Evolutionary conservation across 2,888 invertebrate species (phyloP), one percentile per base, ranked within the genome.

Genomic region (Sphaerophoria rueppellii): DNA sequence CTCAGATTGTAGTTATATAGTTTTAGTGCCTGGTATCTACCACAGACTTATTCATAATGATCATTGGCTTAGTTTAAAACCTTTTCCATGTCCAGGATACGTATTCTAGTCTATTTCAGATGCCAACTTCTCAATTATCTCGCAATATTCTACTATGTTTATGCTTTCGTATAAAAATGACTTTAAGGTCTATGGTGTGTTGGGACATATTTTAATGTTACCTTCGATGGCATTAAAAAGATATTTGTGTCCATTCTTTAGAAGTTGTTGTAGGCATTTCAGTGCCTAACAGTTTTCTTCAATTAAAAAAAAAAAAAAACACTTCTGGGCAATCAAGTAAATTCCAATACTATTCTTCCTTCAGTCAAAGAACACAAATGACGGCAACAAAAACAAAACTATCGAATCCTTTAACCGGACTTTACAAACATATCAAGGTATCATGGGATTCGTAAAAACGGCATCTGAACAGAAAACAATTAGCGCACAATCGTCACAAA

Each of bases 401-500:
- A 65, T 54, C 65, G 58, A 63, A 67, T 70, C 58, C 61, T 55
- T 78, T 4, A 46, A 37, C 35, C 11, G 6, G n/a, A 52, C 46
- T 57, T 24, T 24, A 48, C 57, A 70, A 70, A 70, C 46, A 40
- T 54, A 67, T 67, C 52, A 32, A 24, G 24, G 24, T 24, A 24
- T 24, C 24, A 24, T 24, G 24, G 14, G 14, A 24, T n/a, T 32
- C 54, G 24, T 24, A 76, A 63, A 37, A 69, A 73, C 16, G 37
- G 40, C 73, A 77, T 58, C 77, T 73, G 65, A 85, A 73, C 76
- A 77, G 81, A 85, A 85, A 85, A 85, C 85, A 81, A 85, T 85
- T 85, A 85, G 85, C 81, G 81, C 72, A 81, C 85, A 85, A 85
- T 85, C 76, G 81, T 85, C 73, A 81, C 85, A 81, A 81, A 81